A percentile compares a stretch with the other conserved stretches of the same genome.
phyloP scores from a whole-genome alignment of 2,888 invertebrate genomes.

The Amphipoea oculea region DNA sequence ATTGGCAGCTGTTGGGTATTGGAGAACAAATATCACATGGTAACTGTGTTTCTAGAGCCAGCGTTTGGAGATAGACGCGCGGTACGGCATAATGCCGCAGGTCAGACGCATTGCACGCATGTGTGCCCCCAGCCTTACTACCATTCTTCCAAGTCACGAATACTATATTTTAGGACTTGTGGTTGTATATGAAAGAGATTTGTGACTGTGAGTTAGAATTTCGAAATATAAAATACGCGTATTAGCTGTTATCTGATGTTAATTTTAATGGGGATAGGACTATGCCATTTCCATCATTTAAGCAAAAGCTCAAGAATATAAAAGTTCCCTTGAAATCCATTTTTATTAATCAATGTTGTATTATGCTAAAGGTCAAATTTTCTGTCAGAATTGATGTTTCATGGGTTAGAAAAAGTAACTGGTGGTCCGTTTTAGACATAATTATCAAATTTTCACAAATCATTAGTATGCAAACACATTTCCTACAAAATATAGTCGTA shows the following conservation, averaged over 20 bases:
- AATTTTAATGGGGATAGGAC: not conserved
- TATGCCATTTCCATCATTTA: not conserved
- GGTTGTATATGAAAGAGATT: not conserved
- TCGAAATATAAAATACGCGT: not conserved
- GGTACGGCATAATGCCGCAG: slow-evolving; percentile 96
- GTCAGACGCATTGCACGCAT: slow-evolving; percentile 91
- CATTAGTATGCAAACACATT: not conserved
- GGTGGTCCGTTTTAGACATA: not conserved
- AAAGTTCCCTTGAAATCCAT: not conserved
- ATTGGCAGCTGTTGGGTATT: slow-evolving; percentile 46
- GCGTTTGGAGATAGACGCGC: slow-evolving; percentile 97
- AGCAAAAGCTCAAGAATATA: not conserved
- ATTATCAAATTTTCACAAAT: not conserved
- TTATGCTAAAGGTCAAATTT: not conserved
- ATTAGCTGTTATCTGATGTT: not conserved
- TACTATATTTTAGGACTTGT: slow-evolving; percentile 6
- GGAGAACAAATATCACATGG: slow-evolving; percentile 48
- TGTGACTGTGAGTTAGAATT: not conserved
- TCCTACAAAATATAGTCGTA: slow-evolving; percentile 23
- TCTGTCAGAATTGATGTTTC: not conserved
- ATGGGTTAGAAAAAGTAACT: not conserved
- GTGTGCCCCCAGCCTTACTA: slow-evolving; percentile 81
- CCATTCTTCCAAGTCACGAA: slow-evolving; percentile 53
- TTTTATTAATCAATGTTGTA: not conserved
- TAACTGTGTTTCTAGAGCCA: slow-evolving; percentile 93